Base-by-base conservation (phyloP, 2,113 vertebrate genomes). In the Callipepla squamata region DNA sequence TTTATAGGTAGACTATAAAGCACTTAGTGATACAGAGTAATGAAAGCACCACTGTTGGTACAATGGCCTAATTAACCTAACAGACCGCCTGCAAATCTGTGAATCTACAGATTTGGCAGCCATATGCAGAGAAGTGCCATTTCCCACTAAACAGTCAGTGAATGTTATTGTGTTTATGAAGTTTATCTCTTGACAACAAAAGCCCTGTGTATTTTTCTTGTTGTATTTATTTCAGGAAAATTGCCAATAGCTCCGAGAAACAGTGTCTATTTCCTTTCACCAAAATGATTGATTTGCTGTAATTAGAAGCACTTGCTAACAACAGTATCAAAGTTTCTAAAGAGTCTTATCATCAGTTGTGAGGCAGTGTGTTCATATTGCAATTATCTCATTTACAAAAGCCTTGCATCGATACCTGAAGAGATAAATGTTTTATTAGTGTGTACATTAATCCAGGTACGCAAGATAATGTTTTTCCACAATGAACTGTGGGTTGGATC, bases 351-450 rank as follows among this genome's bases (percentile, higher is more conserved):
- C 80, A 75, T 67, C n/a, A 75, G 3, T 80, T 90, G 47, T 4
- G 26, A 82, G 50, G 15, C 80, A 44, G 26, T 78, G 23, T 25
- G 7, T 4, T 90, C 66, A 38, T 36, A 53, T 72, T 84, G 20
- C 13, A 30, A 28, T 65, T 72, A 58, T 66, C 76, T 69, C 42
- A 44, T 44, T 58, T 72, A 79, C 12, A 25, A 62, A 70, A 93
- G 58, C 16, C 23, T 28, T 89, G 30, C 23, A 85, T 66, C n/a
- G 17, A 55, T 87, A 90, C 74, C 40, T 82, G 59, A 75, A 81
- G 66, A 95, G 53, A 69, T 81, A 62, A 76, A 75, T 89, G 22
- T 38, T 94, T 92, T 90, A 57, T 94, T 93, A 79, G 44, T 53
- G 28, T 65, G 36, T 28, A n/a, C 48, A 40, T 80, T 94, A 90